Evolutionary conservation across 2,113 vertebrate species (phyloP), one percentile per base, ranked within the genome.

Genomic region (Saimiri boliviensis): DNA sequence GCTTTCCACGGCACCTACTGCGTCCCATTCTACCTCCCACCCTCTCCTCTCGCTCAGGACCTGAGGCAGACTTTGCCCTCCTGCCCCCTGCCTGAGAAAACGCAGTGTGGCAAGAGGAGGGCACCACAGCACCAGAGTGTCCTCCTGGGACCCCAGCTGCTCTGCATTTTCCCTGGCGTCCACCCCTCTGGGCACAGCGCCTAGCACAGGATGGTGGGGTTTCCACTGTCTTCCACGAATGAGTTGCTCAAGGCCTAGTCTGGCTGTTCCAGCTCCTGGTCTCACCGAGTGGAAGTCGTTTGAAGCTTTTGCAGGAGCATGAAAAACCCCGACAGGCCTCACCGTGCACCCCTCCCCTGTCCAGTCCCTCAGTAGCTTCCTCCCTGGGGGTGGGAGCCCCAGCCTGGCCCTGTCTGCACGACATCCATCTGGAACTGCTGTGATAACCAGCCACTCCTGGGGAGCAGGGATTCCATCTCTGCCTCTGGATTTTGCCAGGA

Each of bases 231-330:
- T n/a, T 84, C 74, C 63, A 1, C 11, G 40, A 89, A 79, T 73
- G 45, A 58, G 66, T 30, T 58, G 35, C 20, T 40, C 23, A 4
- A 35, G n/a, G 49, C n/a, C 58, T 32, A 56, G 56, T 45, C 74
- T 56, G 80, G 30, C 37, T 20, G 40, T 47, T 54, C 25, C 35
- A 37, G 82, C 56, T 95, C 58, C 32, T 0, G 32, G 23, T 58
- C 49, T 96, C 49, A 76, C 63, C 71, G 32, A 27, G 35, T 19
- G 23, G 56, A 66, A 42, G 66, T 73, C 58, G 52, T 66, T 71
- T 16, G 3, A 70, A 6, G 80, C 91, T 95, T 54, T 71, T 91
- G 71, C 42, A 68, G 56, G 63, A 54, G 92, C 91, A 88, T 27
- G 49, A 79, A 60, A 74, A 21, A 32, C n/a, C 21, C 21, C 23